Evolutionary conservation across 2,888 invertebrate genomes (phyloP).

Genomic region (Pardosa pseudoannulata): DNA sequence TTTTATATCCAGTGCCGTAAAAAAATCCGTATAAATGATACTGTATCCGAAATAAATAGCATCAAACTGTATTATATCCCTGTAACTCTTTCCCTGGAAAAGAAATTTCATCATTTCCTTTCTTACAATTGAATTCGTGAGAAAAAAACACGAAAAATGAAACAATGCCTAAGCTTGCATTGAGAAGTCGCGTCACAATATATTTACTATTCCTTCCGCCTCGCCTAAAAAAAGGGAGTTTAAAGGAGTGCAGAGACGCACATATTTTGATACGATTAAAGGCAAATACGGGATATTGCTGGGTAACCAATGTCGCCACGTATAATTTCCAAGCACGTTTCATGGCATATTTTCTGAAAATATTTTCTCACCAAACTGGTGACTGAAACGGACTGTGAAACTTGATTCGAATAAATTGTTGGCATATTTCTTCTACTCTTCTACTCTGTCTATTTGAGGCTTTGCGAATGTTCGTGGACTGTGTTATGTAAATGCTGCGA

Average conservation of each 20-base stretch:
- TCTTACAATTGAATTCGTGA: background rate
- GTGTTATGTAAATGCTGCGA: constrained; percentile 6
- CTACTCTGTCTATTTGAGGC: constrained; percentile 5
- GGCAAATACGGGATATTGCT: constrained; percentile 38
- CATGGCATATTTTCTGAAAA: constrained; percentile 59
- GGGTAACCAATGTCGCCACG: constrained; percentile 21
- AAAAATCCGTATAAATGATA: no score
- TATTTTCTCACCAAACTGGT: constrained; percentile 59
- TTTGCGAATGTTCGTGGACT: background rate
- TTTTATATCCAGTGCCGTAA: no score
- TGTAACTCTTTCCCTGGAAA: background rate
- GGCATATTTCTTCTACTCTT: constrained; percentile 63
- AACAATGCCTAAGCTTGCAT: constrained; percentile 40
- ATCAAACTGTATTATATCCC: background rate
- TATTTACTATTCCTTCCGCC: constrained; percentile 44
- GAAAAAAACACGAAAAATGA: constrained; percentile 10
- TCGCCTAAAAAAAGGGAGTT: constrained; percentile 22
- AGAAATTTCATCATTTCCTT: background rate
- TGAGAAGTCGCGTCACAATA: constrained; percentile 41
- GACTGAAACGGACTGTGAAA: constrained; percentile 49
- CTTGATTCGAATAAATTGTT: constrained; percentile 69
- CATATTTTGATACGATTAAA: constrained; percentile 63
- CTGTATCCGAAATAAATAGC: background rate
- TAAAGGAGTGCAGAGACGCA: constrained; percentile 20
- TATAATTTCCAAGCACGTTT: constrained; percentile 64